These are phyloP conservation scores for Drosophila ustulata DNA, from an alignment of 2,888 invertebrate genomes.

Conservation along the genomic window DNA sequence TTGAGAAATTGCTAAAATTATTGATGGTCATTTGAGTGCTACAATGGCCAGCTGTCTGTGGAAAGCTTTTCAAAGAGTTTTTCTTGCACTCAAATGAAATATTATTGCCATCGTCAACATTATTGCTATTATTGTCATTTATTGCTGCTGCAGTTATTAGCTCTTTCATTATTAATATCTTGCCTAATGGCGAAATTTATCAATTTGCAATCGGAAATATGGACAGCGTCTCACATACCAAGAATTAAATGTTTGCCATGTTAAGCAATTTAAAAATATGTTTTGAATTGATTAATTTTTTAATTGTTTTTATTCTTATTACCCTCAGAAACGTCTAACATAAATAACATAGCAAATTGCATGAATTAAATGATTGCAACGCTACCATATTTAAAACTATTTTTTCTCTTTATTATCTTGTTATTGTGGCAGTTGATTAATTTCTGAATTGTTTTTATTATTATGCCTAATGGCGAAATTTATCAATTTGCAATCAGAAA, in stretches of 20 bases:
- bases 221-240: too few species aligned
- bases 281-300: too few species aligned
- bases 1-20: conserved; percentile 30
- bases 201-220: not conserved
- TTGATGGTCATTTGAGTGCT: conserved; percentile 17
- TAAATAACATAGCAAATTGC: too few species aligned
- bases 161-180: not conserved
- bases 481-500: not conserved
- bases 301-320: too few species aligned
- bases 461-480: not conserved
- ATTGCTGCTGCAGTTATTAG: not conserved
- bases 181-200: not conserved
- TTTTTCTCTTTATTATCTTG: too few species aligned
- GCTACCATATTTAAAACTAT: too few species aligned
- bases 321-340: too few species aligned
- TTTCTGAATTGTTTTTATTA: not conserved
- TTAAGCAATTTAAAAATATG: too few species aligned
- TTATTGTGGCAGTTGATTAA: too few species aligned
- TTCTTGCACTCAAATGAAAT: not conserved
- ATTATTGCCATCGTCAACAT: not conserved
- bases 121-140: not conserved
- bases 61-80: not conserved
- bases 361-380: too few species aligned
- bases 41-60: not conserved
- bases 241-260: too few species aligned